A percentile compares a stretch with the other conserved stretches of the same genome.
Conservation (phyloP, 2,113 vertebrate species). For the Peromyscus maniculatus region DNA sequence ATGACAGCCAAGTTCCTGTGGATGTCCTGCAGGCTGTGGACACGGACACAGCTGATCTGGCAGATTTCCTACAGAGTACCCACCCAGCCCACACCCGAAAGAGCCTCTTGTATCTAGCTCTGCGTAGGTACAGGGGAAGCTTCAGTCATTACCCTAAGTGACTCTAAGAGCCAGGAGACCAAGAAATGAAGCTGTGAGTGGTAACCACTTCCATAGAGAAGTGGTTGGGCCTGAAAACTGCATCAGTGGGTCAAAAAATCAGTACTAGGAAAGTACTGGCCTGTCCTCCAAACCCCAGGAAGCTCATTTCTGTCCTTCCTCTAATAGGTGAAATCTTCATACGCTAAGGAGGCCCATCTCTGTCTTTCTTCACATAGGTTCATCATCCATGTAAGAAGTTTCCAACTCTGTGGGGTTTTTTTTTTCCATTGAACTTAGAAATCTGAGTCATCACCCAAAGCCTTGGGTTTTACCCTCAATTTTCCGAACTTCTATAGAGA, state of each 20-base stretch:
- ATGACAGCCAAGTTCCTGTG: constrained; percentile 35
- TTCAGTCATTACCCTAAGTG: background rate
- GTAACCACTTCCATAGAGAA: background rate
- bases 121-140: background rate
- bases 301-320: background rate
- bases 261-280: background rate
- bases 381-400: no score
- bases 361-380: background rate
- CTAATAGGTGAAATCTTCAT: background rate
- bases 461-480: background rate
- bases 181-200: background rate
- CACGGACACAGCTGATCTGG: background rate
- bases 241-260: background rate
- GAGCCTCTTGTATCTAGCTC: background rate
- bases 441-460: background rate
- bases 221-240: background rate
- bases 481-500: background rate
- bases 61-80: background rate
- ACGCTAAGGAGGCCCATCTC: no score
- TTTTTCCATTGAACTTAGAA: background rate
- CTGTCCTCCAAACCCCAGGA: background rate
- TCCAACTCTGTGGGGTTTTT: no score
- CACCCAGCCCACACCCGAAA: background rate
- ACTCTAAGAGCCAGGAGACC: background rate
- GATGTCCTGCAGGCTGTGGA: background rate